These are phyloP conservation scores for Bombyx huttoni DNA, from an alignment of 2,888 invertebrate genomes.

Conservation along the genomic window DNA sequence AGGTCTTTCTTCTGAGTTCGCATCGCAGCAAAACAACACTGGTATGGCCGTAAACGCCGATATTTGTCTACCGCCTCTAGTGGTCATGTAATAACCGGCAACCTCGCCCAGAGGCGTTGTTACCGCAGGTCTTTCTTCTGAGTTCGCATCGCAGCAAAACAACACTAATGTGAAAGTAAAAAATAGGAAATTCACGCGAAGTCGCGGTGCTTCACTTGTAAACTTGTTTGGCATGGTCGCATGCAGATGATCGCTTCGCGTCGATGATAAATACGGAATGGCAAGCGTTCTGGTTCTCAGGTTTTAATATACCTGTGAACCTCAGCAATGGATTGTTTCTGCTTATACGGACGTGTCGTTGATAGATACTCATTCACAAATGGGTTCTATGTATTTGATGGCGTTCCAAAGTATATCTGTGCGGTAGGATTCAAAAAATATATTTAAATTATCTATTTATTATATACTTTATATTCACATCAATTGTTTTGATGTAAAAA, in stretches of 20 bases:
- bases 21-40: conserved; percentile 12
- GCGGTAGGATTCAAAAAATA: no score
- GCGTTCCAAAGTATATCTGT: no score
- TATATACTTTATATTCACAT: no score
- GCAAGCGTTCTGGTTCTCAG: conserved; percentile 19
- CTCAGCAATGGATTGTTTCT: conserved; percentile 5
- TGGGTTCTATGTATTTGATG: no score
- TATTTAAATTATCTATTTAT: no score
- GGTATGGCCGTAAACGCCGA: conserved; percentile 75
- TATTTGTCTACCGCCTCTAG: conserved; percentile 70
- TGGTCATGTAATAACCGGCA: conserved; percentile 66
- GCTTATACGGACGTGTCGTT: not conserved
- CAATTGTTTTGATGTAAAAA: no score
- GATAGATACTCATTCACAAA: no score
- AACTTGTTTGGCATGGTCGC: conserved; percentile 20
- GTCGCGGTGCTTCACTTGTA: not conserved
- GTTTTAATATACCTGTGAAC: conserved; percentile 23
- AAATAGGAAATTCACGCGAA: not conserved
- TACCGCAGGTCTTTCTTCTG: conserved; percentile 27
- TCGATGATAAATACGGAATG: conserved; percentile 32
- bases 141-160: conserved; percentile 15
- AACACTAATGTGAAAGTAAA: conserved; percentile 1
- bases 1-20: conserved; percentile 23
- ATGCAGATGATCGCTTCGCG: conserved; percentile 19
- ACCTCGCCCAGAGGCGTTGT: conserved; percentile 64